Evolutionary conservation across 2,113 vertebrate genomes (phyloP).

Genomic region (Ascaphus truei): DNA sequence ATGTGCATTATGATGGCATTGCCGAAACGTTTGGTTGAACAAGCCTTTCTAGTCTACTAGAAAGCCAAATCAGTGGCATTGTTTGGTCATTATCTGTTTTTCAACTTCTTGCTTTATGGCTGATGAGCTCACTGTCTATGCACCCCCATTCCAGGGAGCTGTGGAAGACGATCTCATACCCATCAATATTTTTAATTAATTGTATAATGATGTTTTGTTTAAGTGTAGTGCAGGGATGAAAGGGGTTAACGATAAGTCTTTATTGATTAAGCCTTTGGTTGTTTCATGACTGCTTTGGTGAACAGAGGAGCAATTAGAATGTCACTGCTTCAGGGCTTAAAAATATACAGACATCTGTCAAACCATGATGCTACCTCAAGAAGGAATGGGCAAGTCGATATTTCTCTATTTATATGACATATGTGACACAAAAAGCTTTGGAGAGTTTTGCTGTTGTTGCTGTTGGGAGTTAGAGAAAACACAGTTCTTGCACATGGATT

Average conservation of each 20-base stretch:
- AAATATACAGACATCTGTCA: not conserved
- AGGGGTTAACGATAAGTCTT: not conserved
- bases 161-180: too few relatives aligned
- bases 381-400: conserved; percentile 9
- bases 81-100: too few relatives aligned
- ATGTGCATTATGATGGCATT: too few relatives aligned
- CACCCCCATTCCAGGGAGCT: too few relatives aligned
- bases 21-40: too few relatives aligned
- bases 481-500: not conserved
- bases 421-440: not conserved
- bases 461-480: not conserved
- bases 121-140: too few relatives aligned
- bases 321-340: conserved; percentile 16
- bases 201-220: not conserved
- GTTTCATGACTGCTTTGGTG: not conserved
- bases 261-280: not conserved
- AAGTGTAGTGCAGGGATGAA: not conserved
- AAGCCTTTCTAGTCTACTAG: too few relatives aligned
- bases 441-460: not conserved
- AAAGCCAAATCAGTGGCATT: too few relatives aligned
- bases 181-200: too few relatives aligned
- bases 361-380: not conserved
- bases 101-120: too few relatives aligned
- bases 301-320: not conserved
- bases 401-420: conserved; percentile 28